A percentile compares a stretch with the other conserved stretches of the same genome.
These are phyloP conservation scores for Macropus fuliginosus DNA, from an alignment of 2,797 vertebrate species.

Conservation along the genomic window DNA sequence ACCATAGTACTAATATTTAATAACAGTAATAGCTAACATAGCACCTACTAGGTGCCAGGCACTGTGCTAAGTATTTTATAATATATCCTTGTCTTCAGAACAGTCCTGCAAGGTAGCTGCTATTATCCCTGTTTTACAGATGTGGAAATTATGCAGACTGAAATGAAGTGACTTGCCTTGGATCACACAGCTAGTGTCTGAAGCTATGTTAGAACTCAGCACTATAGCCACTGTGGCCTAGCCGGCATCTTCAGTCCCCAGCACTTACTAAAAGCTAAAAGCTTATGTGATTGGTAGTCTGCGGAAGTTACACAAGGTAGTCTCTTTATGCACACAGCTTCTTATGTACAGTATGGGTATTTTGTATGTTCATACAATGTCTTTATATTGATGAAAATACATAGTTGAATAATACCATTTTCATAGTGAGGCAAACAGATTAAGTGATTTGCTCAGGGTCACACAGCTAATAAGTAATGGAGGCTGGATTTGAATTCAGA, in stretches of 20 bases:
- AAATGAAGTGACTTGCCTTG: neutral
- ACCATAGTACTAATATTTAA: neutral
- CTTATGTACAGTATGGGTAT: neutral
- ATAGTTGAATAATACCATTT: neutral
- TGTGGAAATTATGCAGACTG: neutral
- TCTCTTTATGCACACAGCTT: neutral
- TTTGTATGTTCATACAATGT: neutral
- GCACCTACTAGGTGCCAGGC: neutral
- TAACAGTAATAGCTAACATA: neutral
- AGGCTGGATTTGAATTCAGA: neutral
- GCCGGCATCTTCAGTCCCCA: neutral
- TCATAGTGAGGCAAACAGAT: neutral
- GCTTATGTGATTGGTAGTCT: neutral
- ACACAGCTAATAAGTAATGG: neutral
- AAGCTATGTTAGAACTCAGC: neutral
- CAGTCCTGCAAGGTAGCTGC: neutral
- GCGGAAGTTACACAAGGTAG: neutral
- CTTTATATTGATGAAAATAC: neutral
- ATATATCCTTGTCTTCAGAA: neutral
- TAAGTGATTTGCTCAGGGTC: neutral
- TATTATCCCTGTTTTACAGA: neutral
- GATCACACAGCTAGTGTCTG: neutral
- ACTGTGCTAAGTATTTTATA: neutral
- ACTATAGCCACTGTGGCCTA: neutral
- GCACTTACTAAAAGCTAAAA: neutral